These are phyloP conservation scores for Phlogophora meticulosa DNA, from an alignment of 2,888 invertebrate species.

Conservation along the genomic window DNA sequence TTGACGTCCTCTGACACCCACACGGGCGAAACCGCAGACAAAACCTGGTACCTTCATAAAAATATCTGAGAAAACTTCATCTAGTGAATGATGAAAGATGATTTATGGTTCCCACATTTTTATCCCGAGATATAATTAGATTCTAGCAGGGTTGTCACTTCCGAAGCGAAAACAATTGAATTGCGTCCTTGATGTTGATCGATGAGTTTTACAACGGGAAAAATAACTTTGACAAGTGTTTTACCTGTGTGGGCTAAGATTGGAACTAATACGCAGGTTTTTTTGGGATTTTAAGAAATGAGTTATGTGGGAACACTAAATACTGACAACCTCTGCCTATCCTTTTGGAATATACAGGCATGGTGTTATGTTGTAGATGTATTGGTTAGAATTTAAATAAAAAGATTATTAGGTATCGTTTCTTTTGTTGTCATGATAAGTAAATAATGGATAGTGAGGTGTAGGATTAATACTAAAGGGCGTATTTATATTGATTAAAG, in stretches of 20 bases:
- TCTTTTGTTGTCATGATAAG: too few species aligned
- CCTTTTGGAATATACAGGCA: too few species aligned
- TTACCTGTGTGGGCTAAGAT: neutral
- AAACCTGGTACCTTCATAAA: constrained; percentile 18
- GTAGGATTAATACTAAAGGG: too few species aligned
- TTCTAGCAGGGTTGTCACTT: constrained; percentile 64
- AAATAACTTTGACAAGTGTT: constrained; percentile 27
- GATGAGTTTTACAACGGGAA: constrained; percentile 32
- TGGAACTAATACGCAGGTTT: neutral
- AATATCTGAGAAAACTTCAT: constrained; percentile 54
- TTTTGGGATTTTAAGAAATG: neutral
- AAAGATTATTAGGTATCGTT: neutral
- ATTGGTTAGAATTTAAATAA: too few species aligned
- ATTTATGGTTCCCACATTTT: constrained; percentile 79
- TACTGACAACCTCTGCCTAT: too few species aligned
- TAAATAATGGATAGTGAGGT: too few species aligned
- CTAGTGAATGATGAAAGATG: constrained; percentile 80
- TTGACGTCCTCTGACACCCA: neutral
- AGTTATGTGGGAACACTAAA: neutral
- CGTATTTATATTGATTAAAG: too few species aligned
- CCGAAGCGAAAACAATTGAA: constrained; percentile 49
- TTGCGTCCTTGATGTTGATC: constrained; percentile 52
- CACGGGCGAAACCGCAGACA: fast-evolving
- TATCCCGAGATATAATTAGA: constrained; percentile 73
- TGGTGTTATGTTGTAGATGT: too few species aligned